Conservation (phyloP, 2,888 invertebrate species). For the Chrysina gloriosa region DNA sequence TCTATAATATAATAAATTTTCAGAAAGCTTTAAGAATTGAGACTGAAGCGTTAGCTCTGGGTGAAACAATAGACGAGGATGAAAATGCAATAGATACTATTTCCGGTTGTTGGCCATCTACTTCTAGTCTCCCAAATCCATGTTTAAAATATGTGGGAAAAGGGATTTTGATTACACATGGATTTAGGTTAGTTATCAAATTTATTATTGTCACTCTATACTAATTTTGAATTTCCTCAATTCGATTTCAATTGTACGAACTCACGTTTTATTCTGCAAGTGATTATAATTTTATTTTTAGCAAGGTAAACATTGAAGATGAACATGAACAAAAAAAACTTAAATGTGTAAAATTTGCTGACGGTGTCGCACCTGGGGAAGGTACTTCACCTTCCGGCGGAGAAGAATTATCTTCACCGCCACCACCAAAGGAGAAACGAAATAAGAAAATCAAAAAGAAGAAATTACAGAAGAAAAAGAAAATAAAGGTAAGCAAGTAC, state of each 20-base stretch:
- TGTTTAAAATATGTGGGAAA: slow-evolving; percentile 66
- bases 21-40: slow-evolving; percentile 45
- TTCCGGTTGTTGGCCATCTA: slow-evolving; percentile 58
- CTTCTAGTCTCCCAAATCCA: slow-evolving; percentile 51
- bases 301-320: slow-evolving; percentile 41
- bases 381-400: slow-evolving; percentile 71
- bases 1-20: slow-evolving; percentile 17
- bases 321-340: slow-evolving; percentile 49
- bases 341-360: slow-evolving; percentile 72
- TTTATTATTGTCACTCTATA: neutral
- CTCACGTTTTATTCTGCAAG: neutral
- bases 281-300: slow-evolving; percentile 20
- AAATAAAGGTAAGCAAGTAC: slow-evolving; percentile 68
- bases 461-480: slow-evolving; percentile 65
- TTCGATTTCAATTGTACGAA: neutral
- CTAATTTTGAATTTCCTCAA: neutral
- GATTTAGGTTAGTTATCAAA: slow-evolving; percentile 56
- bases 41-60: slow-evolving; percentile 48
- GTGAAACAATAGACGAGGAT: slow-evolving; percentile 48
- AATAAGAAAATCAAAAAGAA: slow-evolving; percentile 67
- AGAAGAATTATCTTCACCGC: slow-evolving; percentile 72
- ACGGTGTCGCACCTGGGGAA: slow-evolving; percentile 71
- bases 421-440: slow-evolving; percentile 69
- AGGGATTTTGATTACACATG: slow-evolving; percentile 70
- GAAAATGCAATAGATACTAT: slow-evolving; percentile 49